Evolutionary conservation across 2,888 invertebrate species (phyloP).

Genomic region (Melangyna quadrimaculata): DNA sequence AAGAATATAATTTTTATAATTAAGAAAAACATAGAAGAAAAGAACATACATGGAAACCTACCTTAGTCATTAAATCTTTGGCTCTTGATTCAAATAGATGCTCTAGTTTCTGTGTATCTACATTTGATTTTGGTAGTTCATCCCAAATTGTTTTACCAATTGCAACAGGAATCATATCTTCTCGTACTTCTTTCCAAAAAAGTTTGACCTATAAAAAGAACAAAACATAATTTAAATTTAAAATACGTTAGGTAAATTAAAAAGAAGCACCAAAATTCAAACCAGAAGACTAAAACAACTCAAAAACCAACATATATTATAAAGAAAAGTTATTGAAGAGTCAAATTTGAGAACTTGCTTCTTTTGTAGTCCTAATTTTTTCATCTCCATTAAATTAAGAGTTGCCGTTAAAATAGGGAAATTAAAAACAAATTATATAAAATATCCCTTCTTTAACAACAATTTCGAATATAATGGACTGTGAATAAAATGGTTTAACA

Average conservation of each 20-base stretch:
- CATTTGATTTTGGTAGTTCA: conserved; percentile 89
- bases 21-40: background rate
- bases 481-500: no score
- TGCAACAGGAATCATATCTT: conserved; percentile 83
- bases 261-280: background rate
- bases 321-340: no score
- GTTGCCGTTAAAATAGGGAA: no score
- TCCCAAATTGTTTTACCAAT: conserved; percentile 93
- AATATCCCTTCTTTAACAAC: no score
- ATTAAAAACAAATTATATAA: no score
- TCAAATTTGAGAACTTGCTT: no score
- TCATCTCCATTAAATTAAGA: no score
- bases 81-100: conserved; percentile 98
- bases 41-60: conserved; percentile 77
- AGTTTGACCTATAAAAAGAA: conserved; percentile 84
- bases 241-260: background rate
- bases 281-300: background rate
- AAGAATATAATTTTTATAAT: no score
- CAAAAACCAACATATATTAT: no score
- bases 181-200: conserved; percentile 98
- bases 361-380: no score
- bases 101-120: conserved; percentile 96
- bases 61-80: conserved; percentile 97
- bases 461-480: no score
- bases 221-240: no score